Percentiles rank a stretch among this genome's conserved stretches.
These are phyloP conservation scores for Tangara arthus DNA, from an alignment of 2,797 vertebrate genomes.

Conservation along the genomic window DNA sequence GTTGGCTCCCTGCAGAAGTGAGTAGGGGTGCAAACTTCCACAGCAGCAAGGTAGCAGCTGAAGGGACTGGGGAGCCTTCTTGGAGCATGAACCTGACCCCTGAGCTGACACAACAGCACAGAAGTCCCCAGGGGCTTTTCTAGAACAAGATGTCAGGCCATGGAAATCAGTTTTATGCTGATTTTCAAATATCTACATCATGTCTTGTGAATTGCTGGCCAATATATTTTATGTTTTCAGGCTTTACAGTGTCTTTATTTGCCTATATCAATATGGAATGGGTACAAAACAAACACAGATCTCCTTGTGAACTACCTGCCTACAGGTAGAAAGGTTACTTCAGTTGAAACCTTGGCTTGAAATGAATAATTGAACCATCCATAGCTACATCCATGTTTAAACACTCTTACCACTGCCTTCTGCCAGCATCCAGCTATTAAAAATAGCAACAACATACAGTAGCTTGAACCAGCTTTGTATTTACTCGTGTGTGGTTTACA, in stretches of 20 bases:
- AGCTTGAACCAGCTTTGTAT: not conserved
- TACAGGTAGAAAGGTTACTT: not conserved
- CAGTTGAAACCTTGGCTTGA: not conserved
- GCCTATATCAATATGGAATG: not conserved
- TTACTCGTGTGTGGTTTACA: not conserved
- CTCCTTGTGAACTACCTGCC: not conserved
- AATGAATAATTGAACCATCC: not conserved
- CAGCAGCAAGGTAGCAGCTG: not conserved
- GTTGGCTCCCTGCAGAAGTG: not conserved
- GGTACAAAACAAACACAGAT: not conserved
- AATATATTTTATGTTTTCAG: not conserved
- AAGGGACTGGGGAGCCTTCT: not conserved
- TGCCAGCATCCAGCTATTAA: not conserved
- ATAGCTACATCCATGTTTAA: not conserved
- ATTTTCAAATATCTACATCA: not conserved
- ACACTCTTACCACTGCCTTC: not conserved
- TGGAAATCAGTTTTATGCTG: not conserved
- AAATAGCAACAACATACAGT: not conserved
- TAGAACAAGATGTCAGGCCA: not conserved
- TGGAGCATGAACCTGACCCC: not conserved
- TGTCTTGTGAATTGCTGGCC: not conserved
- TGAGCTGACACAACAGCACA: not conserved
- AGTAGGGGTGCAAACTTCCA: not conserved
- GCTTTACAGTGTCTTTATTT: not conserved
- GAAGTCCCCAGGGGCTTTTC: not conserved